These are phyloP conservation scores for Pyrocephalus nanus DNA, from an alignment of 2,797 vertebrate genomes.

Conservation along the genomic window DNA sequence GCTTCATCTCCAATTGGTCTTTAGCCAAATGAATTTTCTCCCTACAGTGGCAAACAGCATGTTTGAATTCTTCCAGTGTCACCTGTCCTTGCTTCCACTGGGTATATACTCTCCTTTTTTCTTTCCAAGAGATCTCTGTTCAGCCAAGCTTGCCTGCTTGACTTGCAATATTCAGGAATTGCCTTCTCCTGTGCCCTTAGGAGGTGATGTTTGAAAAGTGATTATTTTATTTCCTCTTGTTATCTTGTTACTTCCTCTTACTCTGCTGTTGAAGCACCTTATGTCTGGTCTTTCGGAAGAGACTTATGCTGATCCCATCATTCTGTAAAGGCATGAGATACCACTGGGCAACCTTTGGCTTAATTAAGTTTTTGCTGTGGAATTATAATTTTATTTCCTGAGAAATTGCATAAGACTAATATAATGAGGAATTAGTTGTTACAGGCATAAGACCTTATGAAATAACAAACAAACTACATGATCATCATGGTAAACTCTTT, in stretches of 20 bases:
- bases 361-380: constrained; percentile 25
- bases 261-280: neutral
- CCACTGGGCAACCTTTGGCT: neutral
- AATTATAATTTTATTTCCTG: constrained; percentile 58
- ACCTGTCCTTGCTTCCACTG: neutral
- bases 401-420: constrained; percentile 34
- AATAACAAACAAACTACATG: neutral
- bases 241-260: neutral
- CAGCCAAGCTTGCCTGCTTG: neutral
- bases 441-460: constrained; percentile 12
- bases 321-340: constrained; percentile 6
- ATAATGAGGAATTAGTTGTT: constrained; percentile 40
- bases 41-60: neutral
- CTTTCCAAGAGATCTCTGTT: neutral
- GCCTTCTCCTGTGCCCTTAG: neutral
- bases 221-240: neutral
- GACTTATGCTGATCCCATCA: neutral
- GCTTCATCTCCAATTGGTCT: neutral
- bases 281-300: neutral
- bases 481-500: neutral
- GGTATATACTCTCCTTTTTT: neutral
- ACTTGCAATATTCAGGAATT: neutral
- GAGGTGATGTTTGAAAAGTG: neutral
- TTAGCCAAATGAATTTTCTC: neutral
- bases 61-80: fast-evolving